Conservation (phyloP, 1,140 invertebrate species). For the Drosophila malerkotliana region DNA sequence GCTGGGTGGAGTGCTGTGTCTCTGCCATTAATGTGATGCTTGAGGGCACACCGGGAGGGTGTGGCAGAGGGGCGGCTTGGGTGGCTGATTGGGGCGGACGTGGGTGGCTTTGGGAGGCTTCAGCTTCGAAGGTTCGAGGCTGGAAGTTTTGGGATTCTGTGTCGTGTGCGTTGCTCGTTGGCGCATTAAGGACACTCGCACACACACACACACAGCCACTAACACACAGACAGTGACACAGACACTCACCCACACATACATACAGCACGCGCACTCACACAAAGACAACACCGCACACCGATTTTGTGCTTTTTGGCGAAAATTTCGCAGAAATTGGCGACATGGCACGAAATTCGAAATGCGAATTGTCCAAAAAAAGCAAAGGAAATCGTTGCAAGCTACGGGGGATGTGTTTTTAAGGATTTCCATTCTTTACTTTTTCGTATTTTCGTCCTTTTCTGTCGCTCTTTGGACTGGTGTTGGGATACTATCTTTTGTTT, state of each 20-base stretch:
- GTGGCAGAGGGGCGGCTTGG: constrained; percentile 3
- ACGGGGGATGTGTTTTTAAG: constrained; percentile 1
- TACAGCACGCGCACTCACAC: constrained; percentile 23
- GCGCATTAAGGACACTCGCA: constrained; percentile 66
- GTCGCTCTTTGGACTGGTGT: neutral
- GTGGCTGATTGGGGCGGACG: neutral
- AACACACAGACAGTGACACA: constrained; percentile 14
- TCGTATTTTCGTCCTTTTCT: constrained; percentile 7
- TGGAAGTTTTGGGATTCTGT: constrained; percentile 50
- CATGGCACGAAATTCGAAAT: constrained; percentile 45
- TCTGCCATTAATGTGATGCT: constrained; percentile 73
- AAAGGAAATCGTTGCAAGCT: constrained; percentile 6
- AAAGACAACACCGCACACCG: constrained; percentile 39
- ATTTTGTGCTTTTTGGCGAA: constrained; percentile 72
- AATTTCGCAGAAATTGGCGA: constrained; percentile 69
- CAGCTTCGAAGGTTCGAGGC: constrained; percentile 10
- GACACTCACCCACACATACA: constrained; percentile 22
- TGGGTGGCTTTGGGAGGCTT: constrained; percentile 1
- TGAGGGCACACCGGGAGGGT: constrained; percentile 43
- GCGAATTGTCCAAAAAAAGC: constrained; percentile 33
- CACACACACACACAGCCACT: constrained; percentile 18
- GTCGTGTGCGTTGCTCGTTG: constrained; percentile 71
- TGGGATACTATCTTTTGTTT: neutral
- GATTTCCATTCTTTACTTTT: neutral
- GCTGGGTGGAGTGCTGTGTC: constrained; percentile 16